Base-by-base conservation (phyloP, 2,888 invertebrate genomes). In the Agrotis ipsilon region DNA sequence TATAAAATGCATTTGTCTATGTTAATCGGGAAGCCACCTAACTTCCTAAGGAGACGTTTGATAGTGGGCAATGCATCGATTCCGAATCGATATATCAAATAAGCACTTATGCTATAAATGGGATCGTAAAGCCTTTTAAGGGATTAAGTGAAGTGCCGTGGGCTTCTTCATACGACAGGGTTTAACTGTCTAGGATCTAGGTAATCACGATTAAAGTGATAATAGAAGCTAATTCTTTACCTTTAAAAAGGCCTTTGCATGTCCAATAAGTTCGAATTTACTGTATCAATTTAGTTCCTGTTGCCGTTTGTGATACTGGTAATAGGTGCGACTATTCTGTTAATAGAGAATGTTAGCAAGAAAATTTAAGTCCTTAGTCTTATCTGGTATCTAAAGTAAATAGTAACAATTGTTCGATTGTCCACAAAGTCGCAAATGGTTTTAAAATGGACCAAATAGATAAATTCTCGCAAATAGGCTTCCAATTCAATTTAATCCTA, bases 41-140 rank as follows among this genome's bases (percentile, higher is more conserved):
- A 68, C 60, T 49, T 72, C 46, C 39, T 45, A n/a, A 68, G 59
- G 57, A 68, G 52, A 14, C 39, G 45, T 55, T 46, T 27, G 63
- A 73, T 65, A 71, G 72, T 81, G 27, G 82, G 72, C 67, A 68
- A 72, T 59, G 64, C 55, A 58, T 68, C 70, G 57, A 81, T 69
- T 77, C 49, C 65, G 51, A 49, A 68, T 62, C 60, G 57, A 82
- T 82, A 82, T 68, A 68, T 51, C 32, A 70, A 66, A 63, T 71
- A 58, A 61, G 61, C 27, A 77, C 60, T 81, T 64, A 39, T 55
- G 55, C 55, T 73, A 75, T 69, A 68, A 77, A 84, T 80, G 61
- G 69, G 55, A 68, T 46, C 75, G 75, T 75, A 68, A 82, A 83
- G 68, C 78, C 81, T 75, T 79, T 72, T 54, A 84, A 76, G 55